A percentile compares a stretch with the other conserved stretches of the same genome.
These are phyloP conservation scores for Macrobrachium nipponense DNA, from an alignment of 1,140 invertebrate species.

Conservation along the genomic window DNA sequence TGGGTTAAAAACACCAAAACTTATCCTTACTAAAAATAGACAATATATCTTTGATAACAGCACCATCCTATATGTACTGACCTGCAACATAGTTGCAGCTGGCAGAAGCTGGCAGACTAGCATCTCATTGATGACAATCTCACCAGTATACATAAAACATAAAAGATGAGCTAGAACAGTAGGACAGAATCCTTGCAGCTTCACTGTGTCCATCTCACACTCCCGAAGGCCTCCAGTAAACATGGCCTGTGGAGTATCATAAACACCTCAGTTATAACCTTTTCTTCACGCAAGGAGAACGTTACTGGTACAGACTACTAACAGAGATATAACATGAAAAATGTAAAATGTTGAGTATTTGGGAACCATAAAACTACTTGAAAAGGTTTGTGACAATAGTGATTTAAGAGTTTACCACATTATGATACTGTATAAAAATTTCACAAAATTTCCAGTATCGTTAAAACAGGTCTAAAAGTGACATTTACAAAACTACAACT, in stretches of 20 bases:
- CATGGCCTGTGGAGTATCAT: constrained; percentile 80
- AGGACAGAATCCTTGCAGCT: constrained; percentile 87
- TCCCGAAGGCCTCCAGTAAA: constrained; percentile 89
- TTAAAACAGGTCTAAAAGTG: neutral
- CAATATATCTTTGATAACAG: neutral
- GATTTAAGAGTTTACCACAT: no score
- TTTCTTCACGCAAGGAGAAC: neutral
- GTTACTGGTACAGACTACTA: no score
- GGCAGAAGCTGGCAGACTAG: constrained; percentile 90
- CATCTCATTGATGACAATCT: constrained; percentile 87
- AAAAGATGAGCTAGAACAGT: constrained; percentile 86
- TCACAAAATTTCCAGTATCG: neutral
- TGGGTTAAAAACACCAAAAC: no score
- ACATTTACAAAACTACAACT: no score
- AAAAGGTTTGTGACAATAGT: no score
- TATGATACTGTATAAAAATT: neutral
- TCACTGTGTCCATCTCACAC: constrained; percentile 85
- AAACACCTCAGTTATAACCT: constrained; percentile 59
- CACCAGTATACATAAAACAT: constrained; percentile 91
- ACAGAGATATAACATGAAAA: no score
- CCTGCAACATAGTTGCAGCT: constrained; percentile 94
- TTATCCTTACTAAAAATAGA: neutral
- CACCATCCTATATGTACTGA: constrained; percentile 68
- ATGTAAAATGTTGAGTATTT: no score
- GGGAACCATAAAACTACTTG: no score